These are phyloP conservation scores for Montipora cactus DNA, from an alignment of 64 coral and sea anemone species.

Conservation along the genomic window DNA sequence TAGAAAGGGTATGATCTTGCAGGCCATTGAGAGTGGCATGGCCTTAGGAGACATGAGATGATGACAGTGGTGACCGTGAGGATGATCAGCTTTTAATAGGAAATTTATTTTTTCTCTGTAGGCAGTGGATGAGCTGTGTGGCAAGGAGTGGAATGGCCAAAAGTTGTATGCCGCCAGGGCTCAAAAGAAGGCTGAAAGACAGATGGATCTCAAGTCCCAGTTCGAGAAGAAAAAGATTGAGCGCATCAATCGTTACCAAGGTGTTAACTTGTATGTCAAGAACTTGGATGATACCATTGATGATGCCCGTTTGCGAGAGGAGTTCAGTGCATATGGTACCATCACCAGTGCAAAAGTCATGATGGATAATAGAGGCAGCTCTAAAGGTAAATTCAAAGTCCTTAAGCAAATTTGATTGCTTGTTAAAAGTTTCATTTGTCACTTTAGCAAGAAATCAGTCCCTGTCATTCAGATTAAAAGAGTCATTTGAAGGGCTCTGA, in stretches of 20 bases:
- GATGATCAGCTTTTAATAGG: no score
- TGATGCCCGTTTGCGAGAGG: constrained; percentile 83
- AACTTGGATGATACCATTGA: constrained; percentile 96
- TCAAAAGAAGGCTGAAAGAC: constrained; percentile 89
- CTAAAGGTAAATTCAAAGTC: constrained; percentile 67
- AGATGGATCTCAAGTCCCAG: constrained; percentile 81
- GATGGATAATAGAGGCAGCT: constrained; percentile 91
- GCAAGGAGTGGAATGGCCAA: constrained; percentile 75
- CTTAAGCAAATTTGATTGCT: neutral
- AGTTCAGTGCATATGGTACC: constrained; percentile 91
- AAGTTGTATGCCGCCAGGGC: constrained; percentile 88
- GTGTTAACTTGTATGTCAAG: constrained; percentile 96
- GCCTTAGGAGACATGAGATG: no score
- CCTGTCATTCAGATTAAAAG: no score
- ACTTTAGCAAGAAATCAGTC: no score
- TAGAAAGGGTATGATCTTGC: no score
- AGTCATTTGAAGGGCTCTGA: no score
- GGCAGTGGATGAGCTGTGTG: constrained; percentile 83
- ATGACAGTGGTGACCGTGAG: no score
- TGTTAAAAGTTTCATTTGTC: neutral
- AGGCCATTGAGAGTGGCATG: no score
- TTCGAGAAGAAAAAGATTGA: constrained; percentile 95
- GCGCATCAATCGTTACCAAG: constrained; percentile 90
- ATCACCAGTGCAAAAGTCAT: constrained; percentile 98
- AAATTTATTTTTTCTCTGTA: neutral